Base-by-base conservation (phyloP, 2,797 vertebrate genomes). In the Myotis planiceps region DNA sequence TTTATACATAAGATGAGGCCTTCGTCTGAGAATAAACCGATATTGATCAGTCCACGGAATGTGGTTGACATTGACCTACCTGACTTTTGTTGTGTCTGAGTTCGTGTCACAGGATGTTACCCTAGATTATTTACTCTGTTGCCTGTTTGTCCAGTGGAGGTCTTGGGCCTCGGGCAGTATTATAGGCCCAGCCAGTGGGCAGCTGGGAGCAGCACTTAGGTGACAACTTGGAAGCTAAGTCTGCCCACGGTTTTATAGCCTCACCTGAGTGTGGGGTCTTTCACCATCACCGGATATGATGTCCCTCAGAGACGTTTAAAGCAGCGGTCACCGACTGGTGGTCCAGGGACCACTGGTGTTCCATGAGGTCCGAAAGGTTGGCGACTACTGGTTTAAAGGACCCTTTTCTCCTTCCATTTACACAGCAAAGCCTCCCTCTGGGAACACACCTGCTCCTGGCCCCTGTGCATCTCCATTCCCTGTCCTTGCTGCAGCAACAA, bases 31-130 rank as follows among this genome's bases (percentile, higher is more conserved):
- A 23, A 51, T 49, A n/a, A 66, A 32, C n/a, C 5, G 13, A 5
- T 10, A 25, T 0, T 2, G 9, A 16, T 13, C 15, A 18, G 32
- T 8, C 76, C 29, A 6, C 1, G 12, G 18, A 8, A 13, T 3
- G 29, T 72, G 65, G 74, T 6, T 23, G 42, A 9, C 15, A 0
- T 18, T 49, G 45, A 18, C 25, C 25, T 19, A 19, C 3, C 8
- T 42, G 60, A n/a, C 25, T 32, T 18, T 23, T 8, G 49, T n/a
- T 32, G 3, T 37, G 10, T 32, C 42, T 29, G 9, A 58, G 34
- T 13, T 45, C 8, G 3, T 25, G 1, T 47, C 10, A 3, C 2
- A 2, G 29, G 75, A 53, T 12, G 37, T 39, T 10, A 37, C 37
- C 16, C 1, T 5, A 0, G 3, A 0, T 23, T 29, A 6, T 69